These are phyloP conservation scores for Chrysogorgia sp. DNA, from an alignment of 92 coral and sea anemone species.

Conservation along the genomic window DNA sequence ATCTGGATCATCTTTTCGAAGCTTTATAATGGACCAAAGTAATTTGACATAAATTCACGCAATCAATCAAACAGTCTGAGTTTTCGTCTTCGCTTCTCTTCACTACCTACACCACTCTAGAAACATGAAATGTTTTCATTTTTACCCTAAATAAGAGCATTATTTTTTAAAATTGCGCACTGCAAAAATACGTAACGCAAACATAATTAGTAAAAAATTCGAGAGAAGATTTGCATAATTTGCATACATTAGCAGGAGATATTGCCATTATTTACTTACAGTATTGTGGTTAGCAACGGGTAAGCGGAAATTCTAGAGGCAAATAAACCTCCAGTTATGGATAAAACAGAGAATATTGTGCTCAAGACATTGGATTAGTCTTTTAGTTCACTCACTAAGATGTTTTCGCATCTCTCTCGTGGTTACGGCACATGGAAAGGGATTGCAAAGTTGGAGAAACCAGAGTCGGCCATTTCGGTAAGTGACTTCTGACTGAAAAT, in stretches of 20 bases:
- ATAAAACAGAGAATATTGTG: conserved; percentile 15
- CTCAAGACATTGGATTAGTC: not conserved
- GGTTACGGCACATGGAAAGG: conserved; percentile 99
- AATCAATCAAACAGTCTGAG: no score
- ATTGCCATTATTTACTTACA: no score
- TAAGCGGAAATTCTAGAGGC: not conserved
- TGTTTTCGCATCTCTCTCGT: conserved; percentile 88
- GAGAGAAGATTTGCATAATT: conserved; percentile 10
- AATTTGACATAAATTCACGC: no score
- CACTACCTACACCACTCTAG: no score
- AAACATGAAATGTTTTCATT: no score
- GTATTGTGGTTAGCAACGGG: conserved; percentile 49
- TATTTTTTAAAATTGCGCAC: no score
- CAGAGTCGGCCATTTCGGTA: conserved; percentile 58
- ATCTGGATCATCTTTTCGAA: no score
- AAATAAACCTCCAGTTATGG: conserved; percentile 7
- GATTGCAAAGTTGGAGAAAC: conserved; percentile 82
- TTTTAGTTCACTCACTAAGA: not conserved
- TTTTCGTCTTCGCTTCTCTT: no score
- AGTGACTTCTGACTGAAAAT: not conserved
- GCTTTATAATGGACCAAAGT: no score
- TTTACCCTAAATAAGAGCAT: no score
- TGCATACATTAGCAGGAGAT: conserved; percentile 19
- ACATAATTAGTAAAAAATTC: no score
- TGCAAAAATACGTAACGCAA: no score